Evolutionary conservation across 1,140 invertebrate genomes (phyloP).

Genomic region (Zaprionus lachaisei): DNA sequence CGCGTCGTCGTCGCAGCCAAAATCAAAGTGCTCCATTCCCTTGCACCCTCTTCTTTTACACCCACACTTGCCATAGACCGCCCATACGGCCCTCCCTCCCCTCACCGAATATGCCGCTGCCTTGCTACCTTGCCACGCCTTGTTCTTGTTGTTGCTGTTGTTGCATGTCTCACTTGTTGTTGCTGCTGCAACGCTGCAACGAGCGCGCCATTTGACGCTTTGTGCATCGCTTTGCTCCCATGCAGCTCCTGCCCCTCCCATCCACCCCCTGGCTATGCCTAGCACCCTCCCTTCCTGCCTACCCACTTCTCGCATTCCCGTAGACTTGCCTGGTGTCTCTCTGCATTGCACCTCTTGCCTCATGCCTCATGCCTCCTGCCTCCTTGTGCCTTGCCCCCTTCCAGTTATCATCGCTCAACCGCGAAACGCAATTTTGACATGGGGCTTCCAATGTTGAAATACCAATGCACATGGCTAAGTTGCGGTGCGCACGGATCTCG

Average conservation of each 20-base stretch:
- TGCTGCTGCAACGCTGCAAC: constrained; percentile 61
- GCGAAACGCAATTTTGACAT: constrained; percentile 4
- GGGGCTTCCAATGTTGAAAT: constrained; percentile 1
- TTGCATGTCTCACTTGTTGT: constrained; percentile 11
- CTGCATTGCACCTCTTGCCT: background rate
- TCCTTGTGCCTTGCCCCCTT: background rate
- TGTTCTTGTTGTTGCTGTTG: constrained; percentile 10
- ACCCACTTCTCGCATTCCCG: background rate
- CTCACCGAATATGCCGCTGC: constrained; percentile 31
- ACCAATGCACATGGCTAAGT: background rate
- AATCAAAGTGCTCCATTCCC: constrained; percentile 6
- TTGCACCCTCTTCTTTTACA: background rate
- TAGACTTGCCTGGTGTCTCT: background rate
- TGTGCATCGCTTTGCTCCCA: constrained; percentile 35
- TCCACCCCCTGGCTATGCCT: background rate
- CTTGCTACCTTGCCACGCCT: constrained; percentile 55
- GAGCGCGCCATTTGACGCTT: constrained; percentile 70
- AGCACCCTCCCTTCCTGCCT: background rate
- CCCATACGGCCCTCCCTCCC: no score
- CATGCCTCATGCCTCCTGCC: background rate
- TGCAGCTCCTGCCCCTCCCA: background rate
- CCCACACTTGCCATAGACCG: background rate
- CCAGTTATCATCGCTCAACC: background rate
- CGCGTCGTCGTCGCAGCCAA: constrained; percentile 7
- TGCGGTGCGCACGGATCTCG: background rate